These are phyloP conservation scores for Cettia cetti DNA, from an alignment of 2,113 vertebrate genomes.

Conservation along the genomic window DNA sequence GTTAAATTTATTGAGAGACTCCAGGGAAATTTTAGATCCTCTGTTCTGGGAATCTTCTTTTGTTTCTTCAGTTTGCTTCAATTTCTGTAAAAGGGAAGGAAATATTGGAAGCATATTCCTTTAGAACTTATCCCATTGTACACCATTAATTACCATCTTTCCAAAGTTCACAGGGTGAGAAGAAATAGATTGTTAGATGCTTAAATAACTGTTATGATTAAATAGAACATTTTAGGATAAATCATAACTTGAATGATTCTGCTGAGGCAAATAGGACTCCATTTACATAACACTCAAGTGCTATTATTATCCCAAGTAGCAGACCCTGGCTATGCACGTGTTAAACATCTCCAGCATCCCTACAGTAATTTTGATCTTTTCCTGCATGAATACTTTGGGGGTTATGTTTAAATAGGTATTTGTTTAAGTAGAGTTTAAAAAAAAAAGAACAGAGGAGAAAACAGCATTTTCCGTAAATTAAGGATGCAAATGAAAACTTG, in stretches of 20 bases:
- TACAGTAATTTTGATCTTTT: constrained; percentile 1
- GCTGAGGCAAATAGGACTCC: constrained; percentile 60
- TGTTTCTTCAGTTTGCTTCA: constrained; percentile 76
- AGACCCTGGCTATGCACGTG: constrained; percentile 24
- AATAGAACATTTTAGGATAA: constrained; percentile 67
- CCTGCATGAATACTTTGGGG: not conserved
- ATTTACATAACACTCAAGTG: constrained; percentile 59
- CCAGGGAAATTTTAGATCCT: constrained; percentile 78
- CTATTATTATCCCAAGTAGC: constrained; percentile 53
- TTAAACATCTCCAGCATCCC: constrained; percentile 40
- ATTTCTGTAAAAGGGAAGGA: constrained; percentile 76
- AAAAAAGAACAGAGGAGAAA: not conserved
- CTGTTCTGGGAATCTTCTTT: constrained; percentile 65
- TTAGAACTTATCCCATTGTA: constrained; percentile 44
- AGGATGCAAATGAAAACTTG: constrained; percentile 18
- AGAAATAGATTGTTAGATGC: constrained; percentile 40
- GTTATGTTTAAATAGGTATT: not conserved
- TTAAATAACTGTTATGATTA: constrained; percentile 60
- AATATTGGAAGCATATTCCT: constrained; percentile 72
- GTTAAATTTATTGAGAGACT: constrained; percentile 83
- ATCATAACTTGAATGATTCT: constrained; percentile 65
- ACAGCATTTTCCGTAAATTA: constrained; percentile 28
- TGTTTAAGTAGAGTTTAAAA: not conserved
- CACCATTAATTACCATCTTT: constrained; percentile 37
- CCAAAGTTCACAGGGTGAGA: constrained; percentile 51